These are phyloP conservation scores for Monochamus saltuarius DNA, from an alignment of 1,140 invertebrate genomes.

Conservation along the genomic window DNA sequence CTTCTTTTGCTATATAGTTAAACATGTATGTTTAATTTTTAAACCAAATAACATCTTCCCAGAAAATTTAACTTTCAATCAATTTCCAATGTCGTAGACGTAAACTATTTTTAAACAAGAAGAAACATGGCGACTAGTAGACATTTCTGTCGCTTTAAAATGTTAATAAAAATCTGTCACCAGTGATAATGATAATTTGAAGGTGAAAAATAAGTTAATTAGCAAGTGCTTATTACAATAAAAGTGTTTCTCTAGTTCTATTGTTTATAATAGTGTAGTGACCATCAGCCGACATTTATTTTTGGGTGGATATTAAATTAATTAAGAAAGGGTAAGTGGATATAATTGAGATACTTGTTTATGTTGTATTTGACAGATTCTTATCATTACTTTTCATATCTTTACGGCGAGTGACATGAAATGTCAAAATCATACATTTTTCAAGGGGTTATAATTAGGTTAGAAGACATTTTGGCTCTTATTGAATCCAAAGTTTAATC, in stretches of 20 bases:
- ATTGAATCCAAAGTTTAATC: too few species aligned
- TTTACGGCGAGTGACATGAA: conserved; percentile 5
- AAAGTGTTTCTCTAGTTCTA: too few species aligned
- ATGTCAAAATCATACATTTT: conserved; percentile 33
- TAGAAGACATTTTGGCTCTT: conserved; percentile 31
- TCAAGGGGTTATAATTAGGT: conserved; percentile 37
- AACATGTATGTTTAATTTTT: too few species aligned
- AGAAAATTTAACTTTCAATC: too few species aligned
- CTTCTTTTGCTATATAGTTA: too few species aligned
- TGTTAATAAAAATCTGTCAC: conserved; percentile 21
- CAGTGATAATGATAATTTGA: conserved; percentile 21
- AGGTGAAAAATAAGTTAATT: conserved; percentile 14
- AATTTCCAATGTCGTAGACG: too few species aligned
- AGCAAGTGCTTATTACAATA: too few species aligned
- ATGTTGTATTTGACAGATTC: conserved; percentile 12
- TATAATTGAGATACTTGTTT: conserved; percentile 4
- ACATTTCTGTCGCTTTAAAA: conserved; percentile 29
- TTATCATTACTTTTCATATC: conserved; percentile 2
- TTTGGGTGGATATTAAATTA: conserved; percentile 7
- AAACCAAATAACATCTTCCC: too few species aligned
- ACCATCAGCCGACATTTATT: conserved; percentile 8
- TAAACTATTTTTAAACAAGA: conserved; percentile 20
- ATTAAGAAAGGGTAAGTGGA: conserved; percentile 14
- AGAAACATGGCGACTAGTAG: conserved; percentile 18
- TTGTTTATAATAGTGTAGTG: background rate